Evolutionary conservation across 2,888 invertebrate genomes (phyloP), one percentile per base, ranked within the genome.

Genomic region (Lissonota sp.): DNA sequence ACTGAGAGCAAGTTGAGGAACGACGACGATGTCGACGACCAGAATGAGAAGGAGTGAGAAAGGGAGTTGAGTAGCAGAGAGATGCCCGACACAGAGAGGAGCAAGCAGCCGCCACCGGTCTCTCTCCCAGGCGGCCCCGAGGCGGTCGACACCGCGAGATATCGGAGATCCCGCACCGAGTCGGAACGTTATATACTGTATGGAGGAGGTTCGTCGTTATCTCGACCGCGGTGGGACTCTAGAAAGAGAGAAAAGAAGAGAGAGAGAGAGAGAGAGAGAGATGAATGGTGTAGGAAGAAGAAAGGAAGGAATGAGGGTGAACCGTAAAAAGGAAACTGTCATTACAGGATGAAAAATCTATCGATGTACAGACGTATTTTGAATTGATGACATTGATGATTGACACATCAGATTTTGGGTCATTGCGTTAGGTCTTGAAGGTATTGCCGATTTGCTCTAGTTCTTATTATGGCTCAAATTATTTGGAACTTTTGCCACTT

Each of bases 311-410:
- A 66, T 57, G 74, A 87, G 87, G 87, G 86, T 87, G 90, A 88
- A 89, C 88, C 89, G 89, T 89, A 90, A 91, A 91, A 91, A 66
- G 3, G 26, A 90, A 91, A 89, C 89, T 88, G 88, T 88, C 88
- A 88, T 71, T 73, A 84, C 86, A 83, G 81, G 83, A 83, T 82
- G 84, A 85, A 86, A 88, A 87, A 89, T 88, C 26, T 26, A 87
- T 87, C 85, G 85, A 55, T 49, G 44, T 51, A 8, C 46, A 60
- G 10, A 51, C 51, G 12, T 14, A 44, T 77, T 70, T 10, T 26
- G 51, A 49, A 53, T n/a, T 67, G 53, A 26, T 26, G 26, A 26
- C 26, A 26, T 2, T 26, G 26, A 26, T 26, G 26, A 26, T 26
- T 26, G 26, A 26, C 26, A 3, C 26, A 26, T 26, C 26, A 26